phyloP scores from a whole-genome alignment of 2,113 vertebrate genomes.

The Nothocercus nigrocapillus region DNA sequence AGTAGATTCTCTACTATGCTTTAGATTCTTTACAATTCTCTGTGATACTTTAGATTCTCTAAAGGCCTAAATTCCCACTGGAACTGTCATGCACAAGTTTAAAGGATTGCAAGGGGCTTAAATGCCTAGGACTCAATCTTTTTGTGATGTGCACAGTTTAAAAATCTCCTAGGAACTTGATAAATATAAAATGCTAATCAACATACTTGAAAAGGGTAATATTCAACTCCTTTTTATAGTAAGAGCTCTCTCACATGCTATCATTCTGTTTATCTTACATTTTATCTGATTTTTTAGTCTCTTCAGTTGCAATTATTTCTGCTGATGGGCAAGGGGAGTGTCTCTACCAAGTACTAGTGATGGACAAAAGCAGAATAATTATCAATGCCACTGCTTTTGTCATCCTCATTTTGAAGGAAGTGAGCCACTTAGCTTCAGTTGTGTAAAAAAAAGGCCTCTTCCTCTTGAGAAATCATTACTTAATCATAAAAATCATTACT shows the following conservation, averaged over 20 bases:
- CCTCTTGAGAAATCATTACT: neutral
- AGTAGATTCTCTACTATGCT: neutral
- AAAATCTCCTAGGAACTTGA: neutral
- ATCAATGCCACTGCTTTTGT: neutral
- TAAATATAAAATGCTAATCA: neutral
- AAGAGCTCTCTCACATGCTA: neutral
- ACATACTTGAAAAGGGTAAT: neutral
- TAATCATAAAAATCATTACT: neutral
- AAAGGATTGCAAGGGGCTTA: neutral
- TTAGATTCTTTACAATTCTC: neutral
- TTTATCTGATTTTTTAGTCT: neutral
- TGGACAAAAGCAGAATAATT: neutral
- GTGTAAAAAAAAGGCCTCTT: neutral
- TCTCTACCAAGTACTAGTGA: neutral
- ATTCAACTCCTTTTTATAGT: neutral
- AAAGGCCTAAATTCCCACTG: neutral
- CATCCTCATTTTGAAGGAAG: neutral
- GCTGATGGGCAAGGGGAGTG: neutral
- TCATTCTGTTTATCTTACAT: neutral
- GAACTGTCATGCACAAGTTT: neutral
- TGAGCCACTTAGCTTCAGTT: neutral
- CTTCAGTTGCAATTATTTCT: neutral
- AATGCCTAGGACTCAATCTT: neutral
- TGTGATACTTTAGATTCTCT: neutral
- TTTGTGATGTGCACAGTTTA: neutral